Evolutionary conservation across 1,140 invertebrate species (phyloP).

Genomic region (Drosophila teissieri): DNA sequence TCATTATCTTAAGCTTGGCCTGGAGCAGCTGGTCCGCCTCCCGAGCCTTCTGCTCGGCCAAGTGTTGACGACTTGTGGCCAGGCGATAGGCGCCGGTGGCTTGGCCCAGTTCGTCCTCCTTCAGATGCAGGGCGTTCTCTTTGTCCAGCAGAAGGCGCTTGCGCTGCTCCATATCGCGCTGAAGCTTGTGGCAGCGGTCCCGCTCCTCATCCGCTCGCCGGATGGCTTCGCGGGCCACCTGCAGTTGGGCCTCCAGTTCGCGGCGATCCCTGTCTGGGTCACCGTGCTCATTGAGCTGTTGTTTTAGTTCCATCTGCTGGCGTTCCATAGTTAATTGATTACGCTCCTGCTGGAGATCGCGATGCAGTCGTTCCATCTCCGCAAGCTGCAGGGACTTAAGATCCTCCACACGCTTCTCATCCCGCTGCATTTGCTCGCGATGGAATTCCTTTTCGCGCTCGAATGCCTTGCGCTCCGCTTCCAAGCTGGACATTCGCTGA

Average conservation of each 20-base stretch:
- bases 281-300: slow-evolving; percentile 71
- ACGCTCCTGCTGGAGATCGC: slow-evolving; percentile 85
- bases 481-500: slow-evolving; percentile 79
- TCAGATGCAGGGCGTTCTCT: slow-evolving; percentile 79
- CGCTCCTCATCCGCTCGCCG: slow-evolving; percentile 85
- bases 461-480: slow-evolving; percentile 79
- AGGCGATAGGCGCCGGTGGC: slow-evolving; percentile 60
- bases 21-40: slow-evolving; percentile 76
- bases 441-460: slow-evolving; percentile 84
- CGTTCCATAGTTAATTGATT: slow-evolving; percentile 82
- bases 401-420: slow-evolving; percentile 81
- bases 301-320: slow-evolving; percentile 84
- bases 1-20: slow-evolving; percentile 67
- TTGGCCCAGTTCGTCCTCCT: slow-evolving; percentile 80
- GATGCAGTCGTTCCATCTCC: slow-evolving; percentile 83
- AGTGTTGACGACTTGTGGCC: slow-evolving; percentile 69
- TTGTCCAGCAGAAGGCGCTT: slow-evolving; percentile 83
- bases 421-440: slow-evolving; percentile 73
- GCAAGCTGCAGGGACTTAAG: slow-evolving; percentile 84
- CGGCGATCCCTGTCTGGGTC: slow-evolving; percentile 78
- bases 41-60: slow-evolving; percentile 77
- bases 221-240: slow-evolving; percentile 85
- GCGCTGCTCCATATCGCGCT: slow-evolving; percentile 84
- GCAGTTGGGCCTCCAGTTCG: slow-evolving; percentile 85
- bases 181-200: slow-evolving; percentile 81